phyloP scores from a whole-genome alignment of 2,888 invertebrate genomes.

The Pristionchus entomophagus region DNA sequence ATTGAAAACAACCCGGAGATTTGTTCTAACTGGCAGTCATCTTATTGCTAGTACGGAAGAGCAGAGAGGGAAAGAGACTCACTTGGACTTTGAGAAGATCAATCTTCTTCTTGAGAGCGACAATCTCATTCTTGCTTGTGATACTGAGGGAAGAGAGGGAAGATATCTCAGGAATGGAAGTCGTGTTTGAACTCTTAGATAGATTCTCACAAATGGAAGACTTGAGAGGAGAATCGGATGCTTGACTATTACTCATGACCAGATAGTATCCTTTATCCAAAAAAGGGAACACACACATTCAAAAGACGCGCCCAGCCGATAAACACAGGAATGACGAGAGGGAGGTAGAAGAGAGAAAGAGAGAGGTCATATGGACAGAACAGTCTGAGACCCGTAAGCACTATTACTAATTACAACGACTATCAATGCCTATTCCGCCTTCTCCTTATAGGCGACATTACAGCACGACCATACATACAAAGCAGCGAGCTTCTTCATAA shows the following conservation, averaged over 20 bases:
- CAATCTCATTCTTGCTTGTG: conserved; percentile 30
- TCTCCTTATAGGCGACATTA: conserved; percentile 35
- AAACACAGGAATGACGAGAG: conserved; percentile 15
- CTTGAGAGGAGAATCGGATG: conserved; percentile 35
- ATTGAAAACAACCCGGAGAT: neutral
- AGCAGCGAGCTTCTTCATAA: neutral
- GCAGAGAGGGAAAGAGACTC: neutral
- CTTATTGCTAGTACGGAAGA: neutral
- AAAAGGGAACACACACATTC: neutral
- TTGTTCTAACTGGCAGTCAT: neutral
- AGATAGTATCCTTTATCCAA: neutral
- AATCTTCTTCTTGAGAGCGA: conserved; percentile 33
- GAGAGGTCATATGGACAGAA: conserved; percentile 6
- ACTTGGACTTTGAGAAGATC: conserved; percentile 44
- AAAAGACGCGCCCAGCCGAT: conserved; percentile 30
- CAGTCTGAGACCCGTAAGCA: conserved; percentile 27
- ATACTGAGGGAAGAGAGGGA: conserved; percentile 31
- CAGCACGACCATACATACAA: conserved; percentile 40
- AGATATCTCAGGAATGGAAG: conserved; percentile 45
- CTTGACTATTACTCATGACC: conserved; percentile 7
- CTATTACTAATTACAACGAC: neutral
- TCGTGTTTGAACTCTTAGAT: conserved; percentile 44
- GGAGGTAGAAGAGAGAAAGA: neutral
- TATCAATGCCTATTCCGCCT: neutral
- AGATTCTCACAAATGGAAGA: conserved; percentile 36